Base-by-base conservation (phyloP, 2,888 invertebrate genomes). In the Papilio demoleus region DNA sequence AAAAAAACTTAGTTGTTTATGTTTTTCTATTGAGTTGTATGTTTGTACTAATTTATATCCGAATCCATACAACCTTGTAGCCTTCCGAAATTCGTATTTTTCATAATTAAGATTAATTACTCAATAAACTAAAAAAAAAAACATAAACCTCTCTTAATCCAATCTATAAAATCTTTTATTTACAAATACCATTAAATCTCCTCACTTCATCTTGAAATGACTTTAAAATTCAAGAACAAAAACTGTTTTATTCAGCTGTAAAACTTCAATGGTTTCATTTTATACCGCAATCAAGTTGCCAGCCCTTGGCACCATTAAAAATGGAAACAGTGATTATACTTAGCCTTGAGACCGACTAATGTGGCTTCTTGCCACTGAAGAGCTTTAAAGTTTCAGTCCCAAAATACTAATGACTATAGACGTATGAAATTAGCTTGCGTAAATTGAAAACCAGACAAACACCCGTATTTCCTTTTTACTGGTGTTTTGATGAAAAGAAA, bases 221-320 rank as follows among this genome's bases (percentile, higher is more conserved):
- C 11, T 11, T n/a, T 36, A 36, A 22, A 36, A 36, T 17, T 36
- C 4, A 36, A 36, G 34, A 59, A 59, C 36, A 36, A 59, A 59
- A 59, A 59, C 22, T 36, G 58, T 22, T 59, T 59, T 59, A 59
- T 59, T 59, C 17, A 12, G 58, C 22, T 36, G 58, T 59, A 59
- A 59, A 59, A 59, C 22, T 59, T 59, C 36, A 59, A 36, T 58
- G 58, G 36, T 17, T 31, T 31, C 14, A 31, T 63, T 63, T 63
- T 63, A 63, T 63, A 47, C 47, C 63, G 47, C 47, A 63, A 63
- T 63, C 47, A 47, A 63, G 36, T 50, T 36, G 11, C 12, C 19
- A 19, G 47, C 63, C 47, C 47, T 63, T 17, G 63, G 47, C 47
- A 63, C 63, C 63, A 47, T 63, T 63, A 45, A 63, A 50, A 63